These are phyloP conservation scores for Margarornis squamiger DNA, from an alignment of 2,797 vertebrate species.

Conservation along the genomic window DNA sequence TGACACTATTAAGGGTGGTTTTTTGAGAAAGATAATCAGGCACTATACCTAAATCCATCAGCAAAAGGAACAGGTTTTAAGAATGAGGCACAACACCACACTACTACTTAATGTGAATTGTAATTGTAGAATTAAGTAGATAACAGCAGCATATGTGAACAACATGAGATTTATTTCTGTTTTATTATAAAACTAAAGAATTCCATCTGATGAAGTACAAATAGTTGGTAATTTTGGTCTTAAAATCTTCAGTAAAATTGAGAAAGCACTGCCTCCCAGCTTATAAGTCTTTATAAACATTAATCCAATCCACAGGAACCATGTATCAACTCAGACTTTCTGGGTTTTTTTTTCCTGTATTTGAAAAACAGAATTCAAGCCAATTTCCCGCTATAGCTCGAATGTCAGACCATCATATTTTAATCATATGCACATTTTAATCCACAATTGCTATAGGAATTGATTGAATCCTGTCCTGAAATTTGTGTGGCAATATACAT, in stretches of 20 bases:
- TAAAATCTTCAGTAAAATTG: not conserved
- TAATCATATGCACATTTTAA: not conserved
- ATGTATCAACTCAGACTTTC: not conserved
- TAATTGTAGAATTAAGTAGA: not conserved
- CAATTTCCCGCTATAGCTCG: not conserved
- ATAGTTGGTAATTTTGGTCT: not conserved
- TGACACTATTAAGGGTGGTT: not conserved
- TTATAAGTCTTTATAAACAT: not conserved
- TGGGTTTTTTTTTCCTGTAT: not conserved
- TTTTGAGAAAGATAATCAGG: not conserved
- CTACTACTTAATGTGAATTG: not conserved
- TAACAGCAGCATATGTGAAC: not conserved
- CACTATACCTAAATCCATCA: not conserved
- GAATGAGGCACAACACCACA: not conserved
- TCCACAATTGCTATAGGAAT: not conserved
- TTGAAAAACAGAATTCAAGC: not conserved
- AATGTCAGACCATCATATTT: not conserved
- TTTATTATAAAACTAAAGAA: not conserved
- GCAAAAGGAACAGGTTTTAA: not conserved
- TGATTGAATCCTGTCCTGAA: not conserved
- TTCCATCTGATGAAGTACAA: not conserved
- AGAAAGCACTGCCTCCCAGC: not conserved
- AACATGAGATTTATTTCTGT: not conserved
- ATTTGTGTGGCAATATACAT: not conserved
- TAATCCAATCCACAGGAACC: not conserved